A percentile compares a stretch with the other conserved stretches of the same genome.
Evolutionary conservation across 2,113 vertebrate species (phyloP).

Genomic region (Tringa solitaria): DNA sequence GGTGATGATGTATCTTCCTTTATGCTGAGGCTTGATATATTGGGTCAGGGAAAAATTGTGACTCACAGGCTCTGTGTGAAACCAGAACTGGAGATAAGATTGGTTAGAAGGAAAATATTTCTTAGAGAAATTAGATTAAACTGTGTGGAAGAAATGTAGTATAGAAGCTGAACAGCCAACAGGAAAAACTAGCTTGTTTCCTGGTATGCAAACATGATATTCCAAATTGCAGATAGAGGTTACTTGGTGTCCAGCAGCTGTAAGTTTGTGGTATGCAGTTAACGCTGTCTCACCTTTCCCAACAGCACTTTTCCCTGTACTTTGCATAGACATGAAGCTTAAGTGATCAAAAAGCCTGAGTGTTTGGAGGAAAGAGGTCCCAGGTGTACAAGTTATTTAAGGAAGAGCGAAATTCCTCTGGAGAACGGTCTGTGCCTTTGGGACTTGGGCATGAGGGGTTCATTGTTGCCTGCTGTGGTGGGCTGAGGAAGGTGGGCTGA

Average conservation of each 20-base stretch:
- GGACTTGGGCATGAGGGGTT: not conserved
- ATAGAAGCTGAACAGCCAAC: not conserved
- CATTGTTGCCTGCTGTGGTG: not conserved
- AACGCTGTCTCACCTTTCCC: not conserved
- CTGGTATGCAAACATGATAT: accelerated
- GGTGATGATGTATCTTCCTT: not conserved
- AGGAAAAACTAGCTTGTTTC: not conserved
- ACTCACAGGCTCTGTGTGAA: not conserved
- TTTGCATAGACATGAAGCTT: not conserved
- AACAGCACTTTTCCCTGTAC: not conserved
- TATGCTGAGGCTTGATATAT: not conserved
- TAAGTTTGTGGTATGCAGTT: not conserved
- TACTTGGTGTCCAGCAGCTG: not conserved
- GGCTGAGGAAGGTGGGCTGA: not conserved
- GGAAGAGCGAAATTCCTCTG: not conserved
- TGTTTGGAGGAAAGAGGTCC: not conserved
- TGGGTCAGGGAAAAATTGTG: not conserved
- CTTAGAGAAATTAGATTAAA: not conserved
- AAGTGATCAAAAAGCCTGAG: not conserved
- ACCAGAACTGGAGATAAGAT: not conserved
- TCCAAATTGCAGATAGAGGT: not conserved
- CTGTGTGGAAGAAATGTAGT: not conserved
- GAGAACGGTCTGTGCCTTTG: not conserved
- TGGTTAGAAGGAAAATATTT: not conserved
- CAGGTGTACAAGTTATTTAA: not conserved